phyloP scores from a whole-genome alignment of 2,797 vertebrate species.

The Xerus rutilus region DNA sequence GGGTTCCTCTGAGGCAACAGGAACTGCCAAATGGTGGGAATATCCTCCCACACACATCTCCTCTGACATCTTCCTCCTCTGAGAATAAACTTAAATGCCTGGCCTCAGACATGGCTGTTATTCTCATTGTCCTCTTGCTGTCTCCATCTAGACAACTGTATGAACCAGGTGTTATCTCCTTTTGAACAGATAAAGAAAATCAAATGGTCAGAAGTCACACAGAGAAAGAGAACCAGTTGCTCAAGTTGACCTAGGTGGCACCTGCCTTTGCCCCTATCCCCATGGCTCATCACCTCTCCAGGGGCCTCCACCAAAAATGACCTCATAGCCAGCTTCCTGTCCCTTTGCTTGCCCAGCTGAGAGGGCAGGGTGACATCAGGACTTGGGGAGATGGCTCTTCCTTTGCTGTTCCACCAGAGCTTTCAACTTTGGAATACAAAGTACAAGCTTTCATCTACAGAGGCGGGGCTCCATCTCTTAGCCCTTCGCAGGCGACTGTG shows the following conservation, averaged over 20 bases:
- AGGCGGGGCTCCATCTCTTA: not conserved
- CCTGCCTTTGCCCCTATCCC: not conserved
- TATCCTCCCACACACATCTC: accelerated
- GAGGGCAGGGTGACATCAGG: not conserved
- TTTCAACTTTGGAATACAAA: not conserved
- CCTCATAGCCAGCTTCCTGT: not conserved
- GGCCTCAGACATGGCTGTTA: not conserved
- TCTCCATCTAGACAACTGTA: not conserved
- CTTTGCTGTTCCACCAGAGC: not conserved
- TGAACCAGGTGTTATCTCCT: not conserved
- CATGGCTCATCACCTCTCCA: not conserved
- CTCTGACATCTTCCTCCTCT: not conserved
- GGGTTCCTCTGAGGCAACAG: not conserved
- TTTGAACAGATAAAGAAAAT: not conserved
- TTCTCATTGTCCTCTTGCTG: not conserved
- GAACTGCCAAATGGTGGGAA: not conserved
- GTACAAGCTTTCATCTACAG: not conserved
- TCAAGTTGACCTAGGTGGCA: not conserved
- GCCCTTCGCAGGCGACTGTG: not conserved
- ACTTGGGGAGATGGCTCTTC: not conserved
- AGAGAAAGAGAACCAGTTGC: not conserved
- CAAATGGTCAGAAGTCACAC: not conserved
- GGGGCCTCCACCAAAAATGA: not conserved
- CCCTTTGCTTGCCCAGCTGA: not conserved
- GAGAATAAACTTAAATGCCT: not conserved